Base-by-base conservation (phyloP, 1,140 invertebrate genomes). In the Alviniconcha marisindica region DNA sequence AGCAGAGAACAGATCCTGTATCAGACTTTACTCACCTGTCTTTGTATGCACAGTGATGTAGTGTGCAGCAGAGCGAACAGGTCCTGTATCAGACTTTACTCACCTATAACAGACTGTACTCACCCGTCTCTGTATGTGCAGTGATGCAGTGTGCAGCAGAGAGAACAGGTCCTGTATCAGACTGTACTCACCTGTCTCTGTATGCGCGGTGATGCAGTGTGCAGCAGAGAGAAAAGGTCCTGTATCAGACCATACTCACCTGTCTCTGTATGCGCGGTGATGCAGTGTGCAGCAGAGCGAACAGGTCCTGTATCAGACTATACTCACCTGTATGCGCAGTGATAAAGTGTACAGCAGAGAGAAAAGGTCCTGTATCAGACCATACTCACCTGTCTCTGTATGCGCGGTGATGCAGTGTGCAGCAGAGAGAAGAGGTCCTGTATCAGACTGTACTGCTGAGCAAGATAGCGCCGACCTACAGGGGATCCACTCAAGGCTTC, bases 141-240 rank as follows among this genome's bases (percentile, higher is more conserved):
- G n/a, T n/a, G n/a, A n/a, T n/a, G n/a, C n/a, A n/a, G n/a, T n/a
- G n/a, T n/a, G n/a, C n/a, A n/a, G n/a, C n/a, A n/a, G n/a, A n/a
- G n/a, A n/a, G n/a, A n/a, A n/a, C n/a, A n/a, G n/a, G n/a, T n/a
- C n/a, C n/a, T n/a, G n/a, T n/a, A n/a, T n/a, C n/a, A n/a, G n/a
- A n/a, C n/a, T n/a, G n/a, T 21, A 51, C 42, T 85, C 91, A 95
- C 97, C 94, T 99, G 98, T 92, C 98, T 95, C 91, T 99, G 98
- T 1, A 99, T 97, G 81, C 98, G 94, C 71, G 98, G 97, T 85
- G 97, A 98, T 63, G 97, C 97, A 3, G 97, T 98, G 91, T 99
- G 98, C 14, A 99, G 93, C 7, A 99, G 93, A 83, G 96, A 96
- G 2, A 99, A 93, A 31, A 99, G 93, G 93, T 99, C 97, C 42